Percentiles rank a stretch among this genome's conserved stretches.
Evolutionary conservation across 2,888 invertebrate genomes (phyloP).

Genomic region (Julus scanicus): DNA sequence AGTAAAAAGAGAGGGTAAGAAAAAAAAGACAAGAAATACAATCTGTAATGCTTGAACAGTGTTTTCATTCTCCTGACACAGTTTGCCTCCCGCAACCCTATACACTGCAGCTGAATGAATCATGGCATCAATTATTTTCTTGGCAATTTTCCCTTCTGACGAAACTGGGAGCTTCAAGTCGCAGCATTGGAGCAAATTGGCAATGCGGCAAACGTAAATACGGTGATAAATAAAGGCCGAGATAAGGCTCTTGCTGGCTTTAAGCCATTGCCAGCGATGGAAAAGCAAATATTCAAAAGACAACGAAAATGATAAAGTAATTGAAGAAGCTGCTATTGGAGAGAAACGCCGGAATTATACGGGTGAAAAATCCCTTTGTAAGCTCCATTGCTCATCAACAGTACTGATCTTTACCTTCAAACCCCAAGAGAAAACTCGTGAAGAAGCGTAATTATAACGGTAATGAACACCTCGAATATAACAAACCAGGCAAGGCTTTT

Average conservation of each 20-base stretch:
- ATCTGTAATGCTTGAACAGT: conserved; percentile 24
- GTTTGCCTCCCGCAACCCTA: not conserved
- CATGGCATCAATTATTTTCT: conserved; percentile 47
- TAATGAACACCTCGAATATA: conserved; percentile 39
- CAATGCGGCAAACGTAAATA: conserved; percentile 47
- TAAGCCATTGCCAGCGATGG: conserved; percentile 19
- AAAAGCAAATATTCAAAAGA: conserved; percentile 45
- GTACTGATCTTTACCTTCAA: not conserved
- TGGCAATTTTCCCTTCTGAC: conserved; percentile 45
- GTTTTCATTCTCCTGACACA: not conserved
- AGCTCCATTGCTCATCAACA: conserved; percentile 30
- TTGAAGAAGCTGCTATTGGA: conserved; percentile 44
- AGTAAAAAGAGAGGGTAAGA: not conserved
- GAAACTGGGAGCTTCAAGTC: not conserved
- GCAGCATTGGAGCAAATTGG: conserved; percentile 31
- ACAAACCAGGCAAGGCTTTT: not conserved
- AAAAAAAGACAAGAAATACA: conserved; percentile 7
- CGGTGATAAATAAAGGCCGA: conserved; percentile 34
- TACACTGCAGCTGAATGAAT: conserved; percentile 24
- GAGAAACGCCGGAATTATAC: conserved; percentile 16
- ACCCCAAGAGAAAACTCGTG: not conserved
- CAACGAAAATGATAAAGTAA: conserved; percentile 47
- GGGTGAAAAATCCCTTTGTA: conserved; percentile 18
- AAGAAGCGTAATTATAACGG: conserved; percentile 22
- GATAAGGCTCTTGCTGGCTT: conserved; percentile 34